Conservation (phyloP, 64 coral and sea anemone genomes). For the Porites lutea region DNA sequence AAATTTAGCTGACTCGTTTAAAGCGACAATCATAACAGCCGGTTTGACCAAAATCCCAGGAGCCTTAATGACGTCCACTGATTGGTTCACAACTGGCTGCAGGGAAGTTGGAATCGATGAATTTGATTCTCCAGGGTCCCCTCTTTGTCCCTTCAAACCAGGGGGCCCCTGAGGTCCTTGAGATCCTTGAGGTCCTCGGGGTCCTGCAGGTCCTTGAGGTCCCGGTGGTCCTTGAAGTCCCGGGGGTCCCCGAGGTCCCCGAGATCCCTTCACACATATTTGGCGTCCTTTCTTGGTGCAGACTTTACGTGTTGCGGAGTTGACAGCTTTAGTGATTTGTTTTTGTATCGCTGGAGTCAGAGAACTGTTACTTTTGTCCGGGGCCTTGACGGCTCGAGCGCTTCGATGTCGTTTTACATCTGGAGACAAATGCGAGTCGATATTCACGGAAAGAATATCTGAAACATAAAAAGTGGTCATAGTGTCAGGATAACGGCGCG, state of each 20-base stretch:
- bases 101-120: background rate
- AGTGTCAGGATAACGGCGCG: too few relatives aligned
- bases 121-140: background rate
- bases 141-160: constrained; percentile 30
- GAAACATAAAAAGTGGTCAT: background rate
- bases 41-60: constrained; percentile 76
- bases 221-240: constrained; percentile 18
- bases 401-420: background rate
- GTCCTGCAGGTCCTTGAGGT: background rate
- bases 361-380: background rate
- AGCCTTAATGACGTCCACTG: constrained; percentile 35
- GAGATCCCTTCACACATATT: constrained; percentile 54
- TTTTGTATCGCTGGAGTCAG: constrained; percentile 54
- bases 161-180: constrained; percentile 10
- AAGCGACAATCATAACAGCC: constrained; percentile 45
- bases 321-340: constrained; percentile 53
- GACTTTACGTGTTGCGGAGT: constrained; percentile 42
- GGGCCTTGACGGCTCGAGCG: background rate
- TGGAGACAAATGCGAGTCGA: background rate
- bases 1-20: constrained; percentile 68
- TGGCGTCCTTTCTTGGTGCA: constrained; percentile 46
- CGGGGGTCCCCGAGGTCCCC: constrained; percentile 16
- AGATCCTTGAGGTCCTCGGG: too few relatives aligned
- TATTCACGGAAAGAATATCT: too few relatives aligned
- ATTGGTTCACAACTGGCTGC: constrained; percentile 18